Conservation (phyloP, 1,140 invertebrate genomes). For the Hyposmocoma kahamanoa region DNA sequence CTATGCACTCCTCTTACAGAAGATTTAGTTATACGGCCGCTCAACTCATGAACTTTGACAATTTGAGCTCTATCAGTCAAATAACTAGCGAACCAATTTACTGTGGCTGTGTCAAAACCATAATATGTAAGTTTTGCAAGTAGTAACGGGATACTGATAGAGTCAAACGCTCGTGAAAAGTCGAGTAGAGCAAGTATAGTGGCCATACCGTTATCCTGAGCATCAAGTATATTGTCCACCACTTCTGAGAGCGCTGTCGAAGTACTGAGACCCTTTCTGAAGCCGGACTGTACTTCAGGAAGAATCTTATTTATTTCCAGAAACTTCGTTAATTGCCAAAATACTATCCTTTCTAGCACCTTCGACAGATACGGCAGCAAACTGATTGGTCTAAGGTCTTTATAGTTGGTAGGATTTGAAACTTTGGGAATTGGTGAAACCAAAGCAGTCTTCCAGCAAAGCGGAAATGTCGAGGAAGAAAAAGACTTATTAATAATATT, state of each 20-base stretch:
- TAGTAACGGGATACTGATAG: background rate
- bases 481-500: background rate
- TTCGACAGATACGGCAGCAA: background rate
- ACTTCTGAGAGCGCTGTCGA: background rate
- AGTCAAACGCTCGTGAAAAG: background rate
- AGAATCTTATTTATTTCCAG: background rate
- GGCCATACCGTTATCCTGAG: background rate
- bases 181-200: background rate
- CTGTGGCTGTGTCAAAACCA: background rate
- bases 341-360: background rate
- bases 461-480: background rate
- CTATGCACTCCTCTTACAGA: background rate
- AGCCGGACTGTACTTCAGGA: background rate
- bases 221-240: background rate
- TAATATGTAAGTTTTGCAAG: background rate
- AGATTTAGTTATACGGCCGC: background rate
- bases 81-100: background rate
- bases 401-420: no score
- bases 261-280: background rate
- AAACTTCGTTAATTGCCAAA: background rate
- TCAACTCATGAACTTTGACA: background rate
- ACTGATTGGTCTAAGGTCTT: background rate
- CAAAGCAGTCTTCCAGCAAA: background rate
- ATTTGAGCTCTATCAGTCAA: background rate
- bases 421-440: slow-evolving; percentile 2